phyloP scores from a whole-genome alignment of 2,797 vertebrate genomes.

The Catamblyrhynchus diadema region DNA sequence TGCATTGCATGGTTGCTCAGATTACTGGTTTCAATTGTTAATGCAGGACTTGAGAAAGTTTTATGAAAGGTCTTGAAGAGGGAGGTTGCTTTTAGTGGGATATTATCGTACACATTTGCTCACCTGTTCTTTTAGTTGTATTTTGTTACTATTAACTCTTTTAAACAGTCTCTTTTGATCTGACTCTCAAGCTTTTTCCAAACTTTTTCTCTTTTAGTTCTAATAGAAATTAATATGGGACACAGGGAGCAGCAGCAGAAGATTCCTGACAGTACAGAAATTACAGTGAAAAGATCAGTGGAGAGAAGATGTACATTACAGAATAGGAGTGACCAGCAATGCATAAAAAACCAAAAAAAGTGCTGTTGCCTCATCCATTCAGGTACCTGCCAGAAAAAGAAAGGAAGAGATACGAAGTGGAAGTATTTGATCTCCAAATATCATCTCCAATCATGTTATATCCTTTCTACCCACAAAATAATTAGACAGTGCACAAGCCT shows the following conservation, averaged over 20 bases:
- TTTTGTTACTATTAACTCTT: neutral
- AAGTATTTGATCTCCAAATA: no score
- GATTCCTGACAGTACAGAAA: neutral
- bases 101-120: neutral
- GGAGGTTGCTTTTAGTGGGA: neutral
- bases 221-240: neutral
- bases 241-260: neutral
- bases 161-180: neutral
- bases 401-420: neutral
- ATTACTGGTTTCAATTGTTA: neutral
- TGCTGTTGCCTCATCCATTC: neutral
- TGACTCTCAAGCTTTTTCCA: neutral
- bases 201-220: neutral
- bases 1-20: neutral
- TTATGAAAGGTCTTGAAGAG: neutral
- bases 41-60: neutral
- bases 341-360: neutral
- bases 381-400: neutral
- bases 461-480: neutral
- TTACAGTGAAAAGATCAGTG: neutral
- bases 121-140: neutral
- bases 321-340: neutral
- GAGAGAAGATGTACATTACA: neutral
- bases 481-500: neutral
- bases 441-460: neutral